A percentile compares a stretch with the other conserved stretches of the same genome.
Conservation (phyloP, 2,113 vertebrate species). For the Poeciliopsis prolifica region DNA sequence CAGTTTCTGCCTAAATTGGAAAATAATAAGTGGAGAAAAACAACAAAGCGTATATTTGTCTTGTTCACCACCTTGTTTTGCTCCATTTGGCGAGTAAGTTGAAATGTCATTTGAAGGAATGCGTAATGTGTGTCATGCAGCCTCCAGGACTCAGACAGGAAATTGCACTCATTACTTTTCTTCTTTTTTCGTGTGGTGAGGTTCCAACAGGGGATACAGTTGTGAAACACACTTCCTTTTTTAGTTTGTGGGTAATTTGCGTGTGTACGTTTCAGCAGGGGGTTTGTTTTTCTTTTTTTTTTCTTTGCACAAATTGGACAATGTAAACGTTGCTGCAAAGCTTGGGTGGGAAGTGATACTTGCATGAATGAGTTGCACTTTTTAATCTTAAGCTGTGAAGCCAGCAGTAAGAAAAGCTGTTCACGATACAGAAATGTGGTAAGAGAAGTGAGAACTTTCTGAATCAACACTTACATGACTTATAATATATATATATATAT, state of each 20-base stretch:
- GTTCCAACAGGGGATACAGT: conserved; percentile 3
- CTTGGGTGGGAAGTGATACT: conserved; percentile 9
- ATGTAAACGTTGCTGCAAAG: conserved; percentile 9
- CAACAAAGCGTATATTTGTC: conserved; percentile 33
- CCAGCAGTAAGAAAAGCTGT: background rate
- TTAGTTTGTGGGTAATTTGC: background rate
- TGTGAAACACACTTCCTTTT: background rate
- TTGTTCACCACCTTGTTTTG: conserved; percentile 26
- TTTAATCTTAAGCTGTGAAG: conserved; percentile 21
- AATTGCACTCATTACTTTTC: conserved; percentile 43
- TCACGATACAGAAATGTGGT: conserved; percentile 4
- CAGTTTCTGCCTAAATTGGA: background rate
- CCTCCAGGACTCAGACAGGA: conserved; percentile 45
- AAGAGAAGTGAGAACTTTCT: background rate
- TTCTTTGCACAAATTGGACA: conserved; percentile 7
- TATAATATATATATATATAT: background rate
- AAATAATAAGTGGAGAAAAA: conserved; percentile 4
- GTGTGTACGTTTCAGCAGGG: background rate
- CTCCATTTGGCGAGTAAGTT: conserved; percentile 31
- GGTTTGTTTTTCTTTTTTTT: background rate
- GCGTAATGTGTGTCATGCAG: conserved; percentile 51
- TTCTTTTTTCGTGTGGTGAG: conserved; percentile 1
- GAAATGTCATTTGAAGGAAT: conserved; percentile 41
- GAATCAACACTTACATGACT: background rate
- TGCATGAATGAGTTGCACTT: background rate